Base-by-base conservation (phyloP, 1,140 invertebrate species). In the Frieseomelitta varia region DNA sequence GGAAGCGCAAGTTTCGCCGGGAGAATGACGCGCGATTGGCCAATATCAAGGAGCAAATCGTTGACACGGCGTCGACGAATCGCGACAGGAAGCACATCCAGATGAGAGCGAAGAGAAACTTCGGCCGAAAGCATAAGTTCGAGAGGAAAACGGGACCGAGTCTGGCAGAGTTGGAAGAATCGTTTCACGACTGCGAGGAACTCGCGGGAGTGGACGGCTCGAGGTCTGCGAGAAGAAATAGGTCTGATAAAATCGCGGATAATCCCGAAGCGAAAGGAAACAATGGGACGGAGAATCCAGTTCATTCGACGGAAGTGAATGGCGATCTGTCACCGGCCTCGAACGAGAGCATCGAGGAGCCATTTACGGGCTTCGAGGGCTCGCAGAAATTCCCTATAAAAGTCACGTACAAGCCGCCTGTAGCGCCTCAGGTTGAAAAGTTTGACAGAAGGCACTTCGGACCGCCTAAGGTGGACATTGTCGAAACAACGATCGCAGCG, bases 371-470 rank as follows among this genome's bases (percentile, higher is more conserved):
- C 1, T 93, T 93, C 82, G 91, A 92, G 53, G 91, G 92, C 30
- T 93, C 92, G 27, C 91, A 92, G 80, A 93, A 93, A 67, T 92
- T 93, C 67, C 91, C 92, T 14, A 86, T 92, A 51, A 92, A 91
- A 87, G 85, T 91, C 76, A 93, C 91, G 79, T 89, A 93, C 67
- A 93, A 93, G 79, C 73, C 87, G 55, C 65, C 90, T 1, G 75
- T 72, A 15, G 58, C 85, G 17, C 77, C 86, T 73, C 89, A 91
- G 15, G 73, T 85, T 19, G 93, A 93, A 67, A 93, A 93, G 89
- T 93, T 93, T 75, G 93, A 94, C 86, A 91, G 93, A 58, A 90
- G 93, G 27, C 92, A 93, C 80, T 94, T 94, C 27, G 92, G 93
- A 0, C 90, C 92, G 27, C 85, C 89, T 6, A 93, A 92, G 51